Evolutionary conservation across 2,888 invertebrate genomes (phyloP).

Genomic region (Thyatira batis): DNA sequence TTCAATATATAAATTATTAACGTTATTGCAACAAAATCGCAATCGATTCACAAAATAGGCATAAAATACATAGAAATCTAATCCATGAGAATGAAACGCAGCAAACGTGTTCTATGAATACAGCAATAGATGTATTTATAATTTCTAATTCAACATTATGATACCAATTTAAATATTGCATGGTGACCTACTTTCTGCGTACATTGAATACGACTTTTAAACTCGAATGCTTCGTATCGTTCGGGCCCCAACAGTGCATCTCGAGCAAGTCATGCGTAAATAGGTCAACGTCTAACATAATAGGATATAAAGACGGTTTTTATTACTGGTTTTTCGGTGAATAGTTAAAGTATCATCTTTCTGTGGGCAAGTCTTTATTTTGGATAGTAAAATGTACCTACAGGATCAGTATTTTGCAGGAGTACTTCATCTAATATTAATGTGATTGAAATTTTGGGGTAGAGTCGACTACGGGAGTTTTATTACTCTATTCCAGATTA

Average conservation of each 20-base stretch:
- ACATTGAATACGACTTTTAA: slow-evolving; percentile 17
- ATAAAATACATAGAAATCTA: not conserved
- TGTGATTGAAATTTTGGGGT: too few relatives aligned
- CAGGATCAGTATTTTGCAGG: too few relatives aligned
- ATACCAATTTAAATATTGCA: slow-evolving; percentile 28
- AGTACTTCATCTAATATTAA: too few relatives aligned
- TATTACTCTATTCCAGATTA: too few relatives aligned
- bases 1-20: slow-evolving; percentile 3
- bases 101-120: slow-evolving; percentile 13
- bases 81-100: not conserved
- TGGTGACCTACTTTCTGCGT: slow-evolving; percentile 21
- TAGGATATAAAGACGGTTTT: slow-evolving; percentile 7
- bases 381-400: too few relatives aligned
- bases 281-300: slow-evolving; percentile 33
- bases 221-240: slow-evolving; percentile 13
- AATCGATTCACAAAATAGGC: not conserved
- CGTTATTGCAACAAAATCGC: not conserved
- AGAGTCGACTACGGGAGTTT: too few relatives aligned
- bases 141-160: slow-evolving; percentile 25
- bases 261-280: slow-evolving; percentile 30
- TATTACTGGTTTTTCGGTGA: slow-evolving; percentile 9
- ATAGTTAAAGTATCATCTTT: slow-evolving; percentile 3
- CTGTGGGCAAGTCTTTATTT: not conserved
- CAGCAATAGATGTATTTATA: slow-evolving; percentile 7
- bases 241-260: slow-evolving; percentile 31